Percentiles rank a stretch among this genome's conserved stretches.
Evolutionary conservation across 2,113 vertebrate species (phyloP).

Genomic region (Trogon melanurus): DNA sequence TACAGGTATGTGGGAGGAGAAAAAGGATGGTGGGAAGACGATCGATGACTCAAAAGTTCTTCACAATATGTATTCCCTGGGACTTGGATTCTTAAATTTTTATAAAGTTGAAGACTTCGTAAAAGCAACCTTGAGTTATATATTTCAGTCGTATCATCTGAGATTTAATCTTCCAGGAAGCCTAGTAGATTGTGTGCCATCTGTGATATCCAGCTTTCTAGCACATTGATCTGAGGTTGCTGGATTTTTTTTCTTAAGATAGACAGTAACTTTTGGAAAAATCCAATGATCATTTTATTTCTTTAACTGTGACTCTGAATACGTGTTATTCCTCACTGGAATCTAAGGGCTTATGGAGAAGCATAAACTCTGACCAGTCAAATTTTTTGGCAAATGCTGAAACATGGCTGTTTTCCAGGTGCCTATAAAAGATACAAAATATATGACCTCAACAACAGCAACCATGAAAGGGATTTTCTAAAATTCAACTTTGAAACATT

Average conservation of each 20-base stretch:
- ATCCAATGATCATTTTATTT: not conserved
- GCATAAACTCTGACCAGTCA: not conserved
- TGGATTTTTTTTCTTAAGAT: not conserved
- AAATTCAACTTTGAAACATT: not conserved
- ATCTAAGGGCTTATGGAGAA: not conserved
- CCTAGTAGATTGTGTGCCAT: slow-evolving; percentile 42
- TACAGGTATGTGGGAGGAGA: slow-evolving; percentile 49
- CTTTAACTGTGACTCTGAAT: not conserved
- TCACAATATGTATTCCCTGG: slow-evolving; percentile 28
- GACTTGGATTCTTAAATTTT: slow-evolving; percentile 22
- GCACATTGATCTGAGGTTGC: not conserved
- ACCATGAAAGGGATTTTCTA: not conserved
- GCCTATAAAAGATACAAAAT: not conserved
- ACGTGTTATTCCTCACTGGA: not conserved
- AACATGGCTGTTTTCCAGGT: not conserved
- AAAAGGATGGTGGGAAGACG: slow-evolving; percentile 59
- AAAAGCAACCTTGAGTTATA: not conserved
- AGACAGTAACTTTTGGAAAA: not conserved
- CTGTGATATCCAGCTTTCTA: slow-evolving; percentile 35
- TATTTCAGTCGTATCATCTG: slow-evolving; percentile 25
- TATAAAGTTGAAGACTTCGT: slow-evolving; percentile 10
- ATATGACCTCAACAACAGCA: not conserved
- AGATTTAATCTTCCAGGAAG: slow-evolving; percentile 39
- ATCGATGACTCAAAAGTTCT: slow-evolving; percentile 66
- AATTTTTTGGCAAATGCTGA: not conserved